A percentile compares a stretch with the other conserved stretches of the same genome.
Evolutionary conservation across 2,797 vertebrate genomes (phyloP).

Genomic region (Rhadinocentrus ornatus): DNA sequence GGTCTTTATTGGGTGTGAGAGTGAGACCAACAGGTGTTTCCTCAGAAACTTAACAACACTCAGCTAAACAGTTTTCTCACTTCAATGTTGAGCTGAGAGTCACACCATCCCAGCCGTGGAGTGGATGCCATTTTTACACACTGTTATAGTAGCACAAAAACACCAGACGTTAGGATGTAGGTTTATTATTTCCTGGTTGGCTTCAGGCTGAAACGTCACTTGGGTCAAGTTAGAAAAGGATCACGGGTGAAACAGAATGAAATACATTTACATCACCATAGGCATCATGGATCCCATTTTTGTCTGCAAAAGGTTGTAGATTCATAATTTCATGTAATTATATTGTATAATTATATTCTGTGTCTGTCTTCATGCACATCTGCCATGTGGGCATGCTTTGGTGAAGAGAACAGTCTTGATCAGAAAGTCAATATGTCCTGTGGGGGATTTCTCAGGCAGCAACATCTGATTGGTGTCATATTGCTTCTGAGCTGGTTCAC

Average conservation of each 20-base stretch:
- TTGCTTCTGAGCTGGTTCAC: slow-evolving; percentile 34
- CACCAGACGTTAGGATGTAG: no score
- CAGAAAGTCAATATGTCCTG: slow-evolving; percentile 16
- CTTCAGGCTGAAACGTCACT: no score
- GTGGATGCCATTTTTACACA: neutral
- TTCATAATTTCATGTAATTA: neutral
- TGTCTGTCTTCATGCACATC: neutral
- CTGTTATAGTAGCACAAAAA: no score
- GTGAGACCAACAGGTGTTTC: neutral
- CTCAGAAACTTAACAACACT: neutral
- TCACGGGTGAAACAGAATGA: neutral
- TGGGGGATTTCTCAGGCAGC: slow-evolving; percentile 12
- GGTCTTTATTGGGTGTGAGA: neutral
- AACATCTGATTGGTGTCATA: slow-evolving; percentile 32
- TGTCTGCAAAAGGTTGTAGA: neutral
- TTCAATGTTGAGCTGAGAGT: neutral
- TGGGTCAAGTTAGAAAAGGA: no score
- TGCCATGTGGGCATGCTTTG: neutral
- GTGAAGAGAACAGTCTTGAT: neutral
- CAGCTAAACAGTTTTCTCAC: neutral
- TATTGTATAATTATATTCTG: neutral
- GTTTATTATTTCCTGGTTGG: no score
- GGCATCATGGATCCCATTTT: no score
- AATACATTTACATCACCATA: neutral
- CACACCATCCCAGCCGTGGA: neutral